Percentiles rank a stretch among this genome's conserved stretches.
phyloP scores from a whole-genome alignment of 2,113 vertebrate species.

The Odontesthes bonariensis region DNA sequence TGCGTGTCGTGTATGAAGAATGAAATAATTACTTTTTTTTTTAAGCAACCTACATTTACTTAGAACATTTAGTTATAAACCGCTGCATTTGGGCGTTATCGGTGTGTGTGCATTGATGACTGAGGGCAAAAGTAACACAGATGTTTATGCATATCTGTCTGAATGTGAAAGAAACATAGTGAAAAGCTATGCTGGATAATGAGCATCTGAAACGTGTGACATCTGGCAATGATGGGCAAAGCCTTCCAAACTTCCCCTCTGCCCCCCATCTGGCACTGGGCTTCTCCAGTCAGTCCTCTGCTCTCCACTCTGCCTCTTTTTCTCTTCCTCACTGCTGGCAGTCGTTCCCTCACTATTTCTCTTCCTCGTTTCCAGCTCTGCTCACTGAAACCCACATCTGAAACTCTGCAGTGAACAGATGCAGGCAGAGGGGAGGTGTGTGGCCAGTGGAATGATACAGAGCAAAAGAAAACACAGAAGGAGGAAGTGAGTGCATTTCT shows the following conservation, averaged over 20 bases:
- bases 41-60: background rate
- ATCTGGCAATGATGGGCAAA: conserved; percentile 42
- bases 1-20: too few relatives aligned
- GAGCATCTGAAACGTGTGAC: conserved; percentile 45
- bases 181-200: conserved; percentile 16
- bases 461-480: background rate
- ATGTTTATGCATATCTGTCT: conserved; percentile 10
- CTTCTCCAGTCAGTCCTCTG: conserved; percentile 15
- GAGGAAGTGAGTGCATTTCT: conserved; percentile 7
- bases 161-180: background rate
- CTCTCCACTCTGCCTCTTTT: conserved; percentile 12
- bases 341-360: background rate
- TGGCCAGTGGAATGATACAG: conserved; percentile 9
- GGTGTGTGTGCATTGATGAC: background rate
- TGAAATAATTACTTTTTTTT: background rate
- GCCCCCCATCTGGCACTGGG: conserved; percentile 28
- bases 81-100: background rate
- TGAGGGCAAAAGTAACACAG: background rate
- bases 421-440: background rate
- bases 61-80: background rate
- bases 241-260: conserved; percentile 10
- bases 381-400: conserved; percentile 26
- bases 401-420: conserved; percentile 19
- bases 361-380: background rate
- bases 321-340: conserved; percentile 23